Evolutionary conservation across 2,797 vertebrate genomes (phyloP), one percentile per base, ranked within the genome.

Genomic region (Garrulus glandarius): DNA sequence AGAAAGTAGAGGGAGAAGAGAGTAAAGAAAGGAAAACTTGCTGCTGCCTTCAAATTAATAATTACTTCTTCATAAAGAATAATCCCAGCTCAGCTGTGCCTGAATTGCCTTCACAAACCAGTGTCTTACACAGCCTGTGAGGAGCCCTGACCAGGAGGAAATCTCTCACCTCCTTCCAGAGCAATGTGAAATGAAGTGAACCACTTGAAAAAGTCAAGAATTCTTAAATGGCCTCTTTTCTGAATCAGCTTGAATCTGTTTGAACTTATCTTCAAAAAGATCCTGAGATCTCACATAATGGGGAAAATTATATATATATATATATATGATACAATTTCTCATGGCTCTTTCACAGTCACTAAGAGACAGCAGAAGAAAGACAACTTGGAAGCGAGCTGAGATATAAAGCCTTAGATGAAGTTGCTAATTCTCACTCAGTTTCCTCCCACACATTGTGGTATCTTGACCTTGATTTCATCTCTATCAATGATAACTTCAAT

Each of bases 391-490:
- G 67, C 0, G 5, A 95, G 88, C 47, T 72, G 69, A 93, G 67
- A 94, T 53, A 86, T 34, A 84, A 92, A 93, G 84, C 70, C 56
- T 41, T 64, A 95, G 75, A 92, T 79, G 57, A 90, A 94, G 85
- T 18, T 92, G 91, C 79, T 94, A 96, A 95, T 95, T 96, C 95
- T 93, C 89, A 93, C 80, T 47, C 84, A 81, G 70, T 89, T 88
- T 92, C 87, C 94, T 95, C 94, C 94, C 92, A 95, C 87, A 76
- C 80, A 74, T 53, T 72, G 89, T 81, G 80, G 68, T 92, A 88
- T 86, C 61, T 57, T 95, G 94, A 96, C 96, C 94, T 95, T 92
- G 94, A 96, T 95, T 96, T 94, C 67, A 86, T 92, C 92, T 94
- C 78, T 55, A 88, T 84, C 95, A 96, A 70, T 93, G 70, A 92